Base-by-base conservation (phyloP, 35 echinoderm and acorn worm genomes). In the Lytechinus pictus region DNA sequence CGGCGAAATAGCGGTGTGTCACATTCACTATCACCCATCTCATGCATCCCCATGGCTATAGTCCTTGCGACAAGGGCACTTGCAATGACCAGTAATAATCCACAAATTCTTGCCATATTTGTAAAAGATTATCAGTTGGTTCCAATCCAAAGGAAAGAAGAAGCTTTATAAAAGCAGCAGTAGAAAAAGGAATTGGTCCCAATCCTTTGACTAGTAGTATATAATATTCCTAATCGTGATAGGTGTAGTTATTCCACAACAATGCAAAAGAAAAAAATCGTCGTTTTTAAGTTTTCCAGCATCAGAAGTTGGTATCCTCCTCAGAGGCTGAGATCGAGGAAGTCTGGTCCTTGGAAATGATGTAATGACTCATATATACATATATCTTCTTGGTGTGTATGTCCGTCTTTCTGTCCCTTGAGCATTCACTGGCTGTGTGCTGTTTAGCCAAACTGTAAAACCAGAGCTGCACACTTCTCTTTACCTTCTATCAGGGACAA, bases 71-170 rank as follows among this genome's bases (percentile, higher is more conserved):
- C 66, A 79, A 79, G 66, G 66, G 66, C 19, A 79, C 66, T 79
- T n/a, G 66, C 66, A 79, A 79, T 79, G 66, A 79, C 0, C 19
- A 79, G 66, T 79, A 79, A 79, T 79, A 79, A 79, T 79, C 66
- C 66, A 79, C 66, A 79, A 79, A 79, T 79, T 79, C 66, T 79
- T 79, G 66, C 66, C 66, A 79, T 79, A 24, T 79, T 79, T 79
- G 66, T 79, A 79, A 79, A 24, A 79, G 21, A 44, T 44, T 79
- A 79, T 71, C 4, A 71, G 61, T 71, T 21, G 61, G 5, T 71
- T 71, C 61, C 19, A 24, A 13, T 79, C 66, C 66, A 79, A 79
- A 79, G n/a, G n/a, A 79, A 0, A 14, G 66, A 24, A 27, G 24
- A 6, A n/a, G n/a, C 14, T 79, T 79, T 79, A 79, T 19, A 7